Evolutionary conservation across 2,888 invertebrate species (phyloP).

Genomic region (Blomia tropicalis): DNA sequence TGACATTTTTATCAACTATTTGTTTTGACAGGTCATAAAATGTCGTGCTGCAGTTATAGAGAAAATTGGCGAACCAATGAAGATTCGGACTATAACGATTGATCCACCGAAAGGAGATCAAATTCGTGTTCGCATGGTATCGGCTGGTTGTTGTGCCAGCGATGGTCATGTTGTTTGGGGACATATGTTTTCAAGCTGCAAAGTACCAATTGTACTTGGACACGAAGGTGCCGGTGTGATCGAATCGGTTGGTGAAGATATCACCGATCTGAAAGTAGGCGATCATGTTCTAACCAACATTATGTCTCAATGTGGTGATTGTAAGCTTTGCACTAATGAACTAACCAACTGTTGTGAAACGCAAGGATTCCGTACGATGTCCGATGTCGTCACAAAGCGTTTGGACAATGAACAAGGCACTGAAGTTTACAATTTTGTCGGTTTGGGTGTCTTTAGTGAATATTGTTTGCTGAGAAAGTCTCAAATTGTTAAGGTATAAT

Average conservation of each 20-base stretch:
- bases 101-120: slow-evolving; percentile 7
- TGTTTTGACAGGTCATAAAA: background rate
- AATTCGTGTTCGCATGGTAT: slow-evolving; percentile 8
- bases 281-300: slow-evolving; percentile 42
- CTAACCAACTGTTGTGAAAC: slow-evolving; percentile 40
- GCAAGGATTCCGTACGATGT: background rate
- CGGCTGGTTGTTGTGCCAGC: slow-evolving; percentile 18
- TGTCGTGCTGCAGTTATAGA: slow-evolving; percentile 18
- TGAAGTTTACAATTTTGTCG: slow-evolving; percentile 1
- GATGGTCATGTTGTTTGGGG: slow-evolving; percentile 20
- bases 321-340: slow-evolving; percentile 40
- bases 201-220: slow-evolving; percentile 8
- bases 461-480: background rate
- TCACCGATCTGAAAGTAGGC: slow-evolving; percentile 31
- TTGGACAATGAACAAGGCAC: slow-evolving; percentile 12
- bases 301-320: slow-evolving; percentile 41
- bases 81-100: background rate
- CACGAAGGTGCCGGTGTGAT: slow-evolving; percentile 20
- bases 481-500: slow-evolving; percentile 14
- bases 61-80: slow-evolving; percentile 2
- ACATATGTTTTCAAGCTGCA: too few species aligned
- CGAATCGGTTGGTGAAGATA: slow-evolving; percentile 15
- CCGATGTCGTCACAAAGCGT: background rate
- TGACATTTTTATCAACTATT: too few species aligned
- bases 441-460: slow-evolving; percentile 12